Evolutionary conservation across 1,140 invertebrate species (phyloP), one percentile per base, ranked within the genome.

Genomic region (Leptonema lineaticorne): DNA sequence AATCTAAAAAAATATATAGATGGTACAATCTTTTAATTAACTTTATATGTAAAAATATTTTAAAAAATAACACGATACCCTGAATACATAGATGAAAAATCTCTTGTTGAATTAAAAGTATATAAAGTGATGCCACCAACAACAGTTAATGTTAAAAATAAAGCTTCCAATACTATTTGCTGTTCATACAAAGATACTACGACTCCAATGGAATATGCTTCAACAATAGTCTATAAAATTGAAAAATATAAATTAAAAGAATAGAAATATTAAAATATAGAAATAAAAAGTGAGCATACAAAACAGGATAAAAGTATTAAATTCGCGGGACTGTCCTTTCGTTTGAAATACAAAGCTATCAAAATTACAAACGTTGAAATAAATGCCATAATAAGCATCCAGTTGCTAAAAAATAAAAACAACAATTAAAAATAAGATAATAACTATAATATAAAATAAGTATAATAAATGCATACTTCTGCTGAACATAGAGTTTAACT

Each of bases 31-130:
- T 14, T 33, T 5, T 11, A 33, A 33, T 5, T 6, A 5, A 33
- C 7, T 20, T 48, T 48, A 20, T 4, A 20, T 16, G 46, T 48
- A 24, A 22, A 22, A 4, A 22, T 45, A 63, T 71, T 6, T 58
- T 59, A 24, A 11, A 26, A 26, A 53, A 53, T 41, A 41, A 24
- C 29, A 82, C 85, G n/a, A 86, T 83, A 92, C 90, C 86, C 86
- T 77, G 89, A 88, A 76, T 89, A 86, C 76, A 89, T 79, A 58
- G 86, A 86, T 8, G 90, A 91, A 79, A 93, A 93, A 76, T 94
- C 92, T 69, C 84, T 83, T 78, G 92, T 93, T 22, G 88, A 89
- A 81, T 94, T 92, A 63, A 94, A 87, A 0, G 92, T 93, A 77
- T 88, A 94, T 4, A 86, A 75, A 0, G 91, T 93, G 41, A 94